These are phyloP conservation scores for Agapostemon virescens DNA, from an alignment of 2,888 invertebrate genomes.

Conservation along the genomic window DNA sequence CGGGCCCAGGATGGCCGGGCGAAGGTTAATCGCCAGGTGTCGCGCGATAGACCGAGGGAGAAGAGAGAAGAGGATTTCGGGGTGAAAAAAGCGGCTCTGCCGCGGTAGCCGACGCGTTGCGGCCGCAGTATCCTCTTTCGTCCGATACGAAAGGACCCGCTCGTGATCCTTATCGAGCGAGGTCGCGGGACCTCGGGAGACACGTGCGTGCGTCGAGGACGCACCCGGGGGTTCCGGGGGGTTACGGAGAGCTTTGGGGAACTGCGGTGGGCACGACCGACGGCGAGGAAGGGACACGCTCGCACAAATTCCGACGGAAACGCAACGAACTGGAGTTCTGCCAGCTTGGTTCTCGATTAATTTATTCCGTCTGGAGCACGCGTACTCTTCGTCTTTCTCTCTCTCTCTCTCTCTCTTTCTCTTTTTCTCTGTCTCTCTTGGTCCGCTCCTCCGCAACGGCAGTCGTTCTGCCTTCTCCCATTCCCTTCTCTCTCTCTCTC, in stretches of 20 bases:
- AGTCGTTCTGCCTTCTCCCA: conserved; percentile 16
- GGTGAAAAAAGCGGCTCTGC: background rate
- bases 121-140: background rate
- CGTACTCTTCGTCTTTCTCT: conserved; percentile 2
- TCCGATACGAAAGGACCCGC: conserved; percentile 1
- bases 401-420: background rate
- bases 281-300: conserved; percentile 25
- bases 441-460: background rate
- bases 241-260: background rate
- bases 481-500: background rate
- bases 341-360: conserved; percentile 65
- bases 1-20: background rate
- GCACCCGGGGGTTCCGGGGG: background rate
- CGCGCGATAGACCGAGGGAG: background rate
- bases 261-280: background rate
- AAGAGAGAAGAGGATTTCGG: background rate
- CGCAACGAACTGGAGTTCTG: conserved; percentile 59
- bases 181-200: background rate
- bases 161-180: conserved; percentile 17
- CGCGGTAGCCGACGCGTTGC: background rate
- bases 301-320: conserved; percentile 38
- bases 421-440: background rate
- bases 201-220: background rate
- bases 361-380: conserved; percentile 63
- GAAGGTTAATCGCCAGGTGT: background rate